Evolutionary conservation across 2,888 invertebrate species (phyloP).

Genomic region (Acholoe squamosa): DNA sequence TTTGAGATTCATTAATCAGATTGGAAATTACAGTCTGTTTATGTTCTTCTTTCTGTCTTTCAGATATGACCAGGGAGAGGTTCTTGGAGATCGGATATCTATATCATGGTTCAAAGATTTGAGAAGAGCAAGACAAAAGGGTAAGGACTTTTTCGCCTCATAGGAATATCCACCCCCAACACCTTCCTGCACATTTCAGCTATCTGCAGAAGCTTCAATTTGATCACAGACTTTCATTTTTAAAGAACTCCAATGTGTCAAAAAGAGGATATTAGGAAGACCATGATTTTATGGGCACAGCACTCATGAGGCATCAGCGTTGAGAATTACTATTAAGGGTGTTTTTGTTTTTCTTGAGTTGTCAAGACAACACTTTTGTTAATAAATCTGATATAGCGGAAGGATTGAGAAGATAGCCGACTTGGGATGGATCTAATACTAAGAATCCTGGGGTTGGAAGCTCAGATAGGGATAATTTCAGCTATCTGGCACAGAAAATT

Average conservation of each 20-base stretch:
- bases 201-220: background rate
- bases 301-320: background rate
- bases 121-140: constrained; percentile 69
- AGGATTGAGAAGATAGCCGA: no score
- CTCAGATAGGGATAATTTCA: no score
- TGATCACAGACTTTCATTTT: background rate
- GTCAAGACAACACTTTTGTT: background rate
- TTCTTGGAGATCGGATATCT: constrained; percentile 70
- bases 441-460: no score
- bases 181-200: background rate
- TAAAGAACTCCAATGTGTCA: no score
- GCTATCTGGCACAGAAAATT: no score
- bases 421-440: no score
- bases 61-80: constrained; percentile 71
- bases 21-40: no score
- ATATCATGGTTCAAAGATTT: constrained; percentile 72
- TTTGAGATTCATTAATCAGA: no score
- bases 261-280: no score
- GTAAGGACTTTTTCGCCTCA: constrained; percentile 16
- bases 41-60: constrained; percentile 51
- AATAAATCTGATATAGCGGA: background rate
- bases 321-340: background rate
- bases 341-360: background rate
- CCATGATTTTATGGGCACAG: no score
- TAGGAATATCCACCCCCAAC: background rate